Conservation (phyloP, 2,888 invertebrate species). For the Bedellia somnulentella region DNA sequence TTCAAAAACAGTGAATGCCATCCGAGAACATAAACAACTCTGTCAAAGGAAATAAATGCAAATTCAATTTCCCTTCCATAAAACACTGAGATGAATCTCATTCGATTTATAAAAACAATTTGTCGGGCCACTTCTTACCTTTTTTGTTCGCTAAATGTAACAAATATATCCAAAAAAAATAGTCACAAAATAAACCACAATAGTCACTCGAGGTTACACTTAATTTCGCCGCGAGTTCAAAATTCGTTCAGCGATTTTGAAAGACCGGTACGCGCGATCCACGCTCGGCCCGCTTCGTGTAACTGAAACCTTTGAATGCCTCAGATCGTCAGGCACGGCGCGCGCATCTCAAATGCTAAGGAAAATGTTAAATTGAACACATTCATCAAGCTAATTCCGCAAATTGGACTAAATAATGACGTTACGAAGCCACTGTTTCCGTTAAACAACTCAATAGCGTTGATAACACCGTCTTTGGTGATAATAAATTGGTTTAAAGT, state of each 20-base stretch:
- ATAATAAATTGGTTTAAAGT: slow-evolving; percentile 38
- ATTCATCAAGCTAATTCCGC: slow-evolving; percentile 54
- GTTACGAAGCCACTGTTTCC: slow-evolving; percentile 30
- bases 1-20: not conserved
- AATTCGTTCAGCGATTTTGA: too few relatives aligned
- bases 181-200: too few relatives aligned
- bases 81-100: too few relatives aligned
- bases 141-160: too few relatives aligned
- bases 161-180: too few relatives aligned
- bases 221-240: too few relatives aligned
- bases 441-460: slow-evolving; percentile 19
- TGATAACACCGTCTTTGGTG: slow-evolving; percentile 30
- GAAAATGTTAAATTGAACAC: slow-evolving; percentile 51
- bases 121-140: too few relatives aligned
- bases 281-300: slow-evolving; percentile 17
- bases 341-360: slow-evolving; percentile 35
- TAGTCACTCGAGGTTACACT: too few relatives aligned
- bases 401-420: slow-evolving; percentile 56
- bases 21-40: slow-evolving; percentile 7
- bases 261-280: slow-evolving; percentile 10
- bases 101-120: too few relatives aligned
- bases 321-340: too few relatives aligned
- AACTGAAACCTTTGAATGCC: slow-evolving; percentile 5
- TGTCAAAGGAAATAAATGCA: slow-evolving; percentile 8
- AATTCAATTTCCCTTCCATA: slow-evolving; percentile 7